Conservation (phyloP, 2,797 vertebrate species). For the Darevskia mixta region DNA sequence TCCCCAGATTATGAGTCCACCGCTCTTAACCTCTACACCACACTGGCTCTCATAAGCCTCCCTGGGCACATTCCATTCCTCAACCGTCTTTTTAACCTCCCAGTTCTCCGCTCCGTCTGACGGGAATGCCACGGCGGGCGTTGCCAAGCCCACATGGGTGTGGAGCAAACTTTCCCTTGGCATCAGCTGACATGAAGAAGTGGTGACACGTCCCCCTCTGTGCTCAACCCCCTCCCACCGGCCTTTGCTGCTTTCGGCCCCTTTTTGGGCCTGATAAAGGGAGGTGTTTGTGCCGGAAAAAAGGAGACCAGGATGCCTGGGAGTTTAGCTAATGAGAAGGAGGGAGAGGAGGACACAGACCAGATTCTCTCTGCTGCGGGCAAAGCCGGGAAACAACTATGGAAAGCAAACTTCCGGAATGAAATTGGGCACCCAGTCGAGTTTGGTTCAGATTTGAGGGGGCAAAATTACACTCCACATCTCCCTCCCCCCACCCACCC, state of each 20-base stretch:
- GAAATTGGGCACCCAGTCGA: no score
- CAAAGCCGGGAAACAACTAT: fast-evolving
- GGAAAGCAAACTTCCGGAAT: no score
- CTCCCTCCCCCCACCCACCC: no score
- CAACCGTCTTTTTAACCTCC: no score
- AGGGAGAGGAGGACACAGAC: fast-evolving
- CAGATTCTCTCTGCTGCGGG: background rate
- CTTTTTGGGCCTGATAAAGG: background rate
- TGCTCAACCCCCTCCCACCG: background rate
- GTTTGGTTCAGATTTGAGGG: no score
- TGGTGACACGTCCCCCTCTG: background rate
- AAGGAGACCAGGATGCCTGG: background rate
- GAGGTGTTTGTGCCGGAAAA: background rate
- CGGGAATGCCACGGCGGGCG: background rate
- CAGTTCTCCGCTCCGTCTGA: fast-evolving
- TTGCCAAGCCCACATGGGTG: background rate
- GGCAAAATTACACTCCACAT: no score
- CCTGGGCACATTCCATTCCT: background rate
- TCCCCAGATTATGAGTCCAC: no score
- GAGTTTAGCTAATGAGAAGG: background rate
- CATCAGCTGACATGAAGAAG: background rate
- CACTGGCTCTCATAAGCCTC: no score
- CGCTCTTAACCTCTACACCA: no score
- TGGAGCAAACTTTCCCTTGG: background rate
- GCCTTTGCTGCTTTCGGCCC: background rate